Base-by-base conservation (phyloP, 1,140 invertebrate genomes). In the Sycophaga agraensis region DNA sequence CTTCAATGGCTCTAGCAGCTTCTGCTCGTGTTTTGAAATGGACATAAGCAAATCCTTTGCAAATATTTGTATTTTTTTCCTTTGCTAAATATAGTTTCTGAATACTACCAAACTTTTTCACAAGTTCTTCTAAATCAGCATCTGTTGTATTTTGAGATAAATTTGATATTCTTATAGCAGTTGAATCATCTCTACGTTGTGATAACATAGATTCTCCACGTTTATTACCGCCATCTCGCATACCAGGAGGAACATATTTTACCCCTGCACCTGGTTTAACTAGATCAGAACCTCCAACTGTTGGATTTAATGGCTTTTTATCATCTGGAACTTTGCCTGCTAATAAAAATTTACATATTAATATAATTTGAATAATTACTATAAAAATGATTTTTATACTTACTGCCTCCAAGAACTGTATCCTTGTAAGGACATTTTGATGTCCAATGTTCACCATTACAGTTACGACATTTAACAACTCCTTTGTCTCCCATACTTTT, bases 381-480 rank as follows among this genome's bases (percentile, higher is more conserved):
- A 11, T 6, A 31, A 31, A 31, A 6, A 31, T 6, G 11, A 11
- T 31, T 6, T 31, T 31, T 31, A 31, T 6, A 68, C 51, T 62
- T 56, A 59, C 86, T 84, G 64, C 86, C 86, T 65, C 85, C 86
- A 61, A 92, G 82, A 64, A 88, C 84, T 70, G 89, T 93, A 69
- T 97, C 93, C 79, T 97, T 97, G 84, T 93, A 98, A 2, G 96
- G 96, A 86, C 96, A 99, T 68, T 94, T 94, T 45, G 93, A 88
- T 6, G 95, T 97, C 94, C 96, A 98, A 84, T 99, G 96, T 68
- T 98, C 96, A 16, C 93, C 93, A 72, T 93, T 93, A 82, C 96
- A 99, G 59, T 90, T 93, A 77, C 96, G 87, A 74, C 96, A 99
- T 73, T 93, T 94, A 53, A 97, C 92, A 69, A 94, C 86, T 68